A percentile compares a stretch with the other conserved stretches of the same genome.
phyloP scores from a whole-genome alignment of 2,797 vertebrate species.

The Anniella stebbinsi region DNA sequence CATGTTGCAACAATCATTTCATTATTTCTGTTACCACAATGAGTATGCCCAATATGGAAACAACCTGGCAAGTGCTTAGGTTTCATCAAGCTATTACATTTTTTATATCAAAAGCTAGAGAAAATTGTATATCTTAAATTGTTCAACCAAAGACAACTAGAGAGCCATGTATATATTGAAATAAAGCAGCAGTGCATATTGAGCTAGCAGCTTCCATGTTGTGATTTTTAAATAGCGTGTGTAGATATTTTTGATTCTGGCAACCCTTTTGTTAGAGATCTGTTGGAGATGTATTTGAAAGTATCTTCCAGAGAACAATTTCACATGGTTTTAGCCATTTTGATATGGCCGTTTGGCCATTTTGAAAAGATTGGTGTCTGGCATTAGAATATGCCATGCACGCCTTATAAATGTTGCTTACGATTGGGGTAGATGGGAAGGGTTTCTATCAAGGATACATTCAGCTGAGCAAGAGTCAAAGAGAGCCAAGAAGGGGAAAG shows the following conservation, averaged over 20 bases:
- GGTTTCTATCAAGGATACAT: background rate
- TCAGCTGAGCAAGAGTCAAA: background rate
- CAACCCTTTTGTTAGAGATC: background rate
- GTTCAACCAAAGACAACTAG: background rate
- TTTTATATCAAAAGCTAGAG: conserved; percentile 13
- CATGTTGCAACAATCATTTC: background rate
- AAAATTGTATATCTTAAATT: background rate
- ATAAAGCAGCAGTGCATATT: background rate
- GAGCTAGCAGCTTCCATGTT: conserved; percentile 28
- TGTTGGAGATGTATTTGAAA: background rate
- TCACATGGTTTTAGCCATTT: background rate
- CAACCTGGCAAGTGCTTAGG: background rate
- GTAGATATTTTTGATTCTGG: background rate
- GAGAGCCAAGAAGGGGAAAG: conserved; percentile 1
- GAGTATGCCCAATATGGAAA: background rate
- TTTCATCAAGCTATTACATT: conserved; percentile 15
- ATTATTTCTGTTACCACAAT: conserved; percentile 34
- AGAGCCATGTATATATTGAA: background rate
- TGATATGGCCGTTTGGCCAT: background rate
- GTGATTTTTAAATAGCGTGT: background rate
- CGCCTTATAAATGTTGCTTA: background rate
- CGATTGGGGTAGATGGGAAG: background rate
- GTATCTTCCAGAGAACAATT: conserved; percentile 17
- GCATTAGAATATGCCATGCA: background rate
- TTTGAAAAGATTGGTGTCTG: conserved; percentile 1